phyloP scores from a whole-genome alignment of 1,140 invertebrate species.

The Rhagoletis pomonella region DNA sequence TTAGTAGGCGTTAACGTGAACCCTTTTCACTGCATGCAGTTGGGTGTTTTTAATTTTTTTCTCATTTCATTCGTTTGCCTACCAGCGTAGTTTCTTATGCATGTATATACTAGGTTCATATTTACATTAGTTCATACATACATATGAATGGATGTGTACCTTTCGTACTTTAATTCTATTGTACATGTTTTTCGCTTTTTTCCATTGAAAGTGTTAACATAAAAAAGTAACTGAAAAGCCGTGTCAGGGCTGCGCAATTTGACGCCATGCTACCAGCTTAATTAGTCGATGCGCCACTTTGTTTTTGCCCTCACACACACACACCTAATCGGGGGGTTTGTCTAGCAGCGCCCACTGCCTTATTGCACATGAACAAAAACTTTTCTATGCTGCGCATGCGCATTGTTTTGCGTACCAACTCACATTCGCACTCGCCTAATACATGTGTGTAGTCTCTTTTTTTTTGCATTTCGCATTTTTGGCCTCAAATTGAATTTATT shows the following conservation, averaged over 20 bases:
- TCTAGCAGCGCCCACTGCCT: constrained; percentile 18
- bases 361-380: neutral
- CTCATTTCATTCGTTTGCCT: neutral
- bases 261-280: constrained; percentile 9
- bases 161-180: constrained; percentile 9
- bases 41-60: neutral
- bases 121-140: too few relatives aligned
- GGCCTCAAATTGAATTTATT: constrained; percentile 36
- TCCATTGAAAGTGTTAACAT: constrained; percentile 35
- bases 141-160: neutral
- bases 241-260: constrained; percentile 29
- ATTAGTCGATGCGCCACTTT: constrained; percentile 27
- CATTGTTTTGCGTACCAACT: constrained; percentile 38
- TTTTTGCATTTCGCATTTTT: constrained; percentile 46
- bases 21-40: constrained; percentile 9
- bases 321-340: neutral
- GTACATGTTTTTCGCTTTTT: neutral
- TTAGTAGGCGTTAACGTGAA: constrained; percentile 38
- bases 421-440: neutral
- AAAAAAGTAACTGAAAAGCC: constrained; percentile 24
- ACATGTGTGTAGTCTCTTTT: neutral
- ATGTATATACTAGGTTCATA: neutral
- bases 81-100: neutral
- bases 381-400: constrained; percentile 36
- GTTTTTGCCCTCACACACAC: neutral